phyloP scores from a whole-genome alignment of 2,888 invertebrate species.

The Cataglyphis rosenhaueri region DNA sequence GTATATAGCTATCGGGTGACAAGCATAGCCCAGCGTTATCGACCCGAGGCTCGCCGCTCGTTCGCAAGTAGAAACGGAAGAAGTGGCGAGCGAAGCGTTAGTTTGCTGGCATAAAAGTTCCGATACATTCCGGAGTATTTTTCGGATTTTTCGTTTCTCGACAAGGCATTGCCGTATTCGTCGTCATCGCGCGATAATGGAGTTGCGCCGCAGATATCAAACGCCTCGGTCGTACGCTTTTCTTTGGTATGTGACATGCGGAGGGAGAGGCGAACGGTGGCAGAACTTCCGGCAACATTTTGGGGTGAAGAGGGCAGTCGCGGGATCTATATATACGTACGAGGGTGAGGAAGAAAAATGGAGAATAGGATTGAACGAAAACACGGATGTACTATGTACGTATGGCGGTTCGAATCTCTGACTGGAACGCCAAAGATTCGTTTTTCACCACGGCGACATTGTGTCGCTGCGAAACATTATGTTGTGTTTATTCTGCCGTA shows the following conservation, averaged over 20 bases:
- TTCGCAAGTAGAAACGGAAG: slow-evolving; percentile 47
- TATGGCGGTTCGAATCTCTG: slow-evolving; percentile 4
- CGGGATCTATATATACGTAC: neutral
- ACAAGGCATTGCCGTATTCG: slow-evolving; percentile 34
- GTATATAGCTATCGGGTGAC: slow-evolving; percentile 70
- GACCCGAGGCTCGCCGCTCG: slow-evolving; percentile 46
- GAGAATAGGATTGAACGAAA: slow-evolving; percentile 45
- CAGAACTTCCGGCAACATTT: slow-evolving; percentile 47
- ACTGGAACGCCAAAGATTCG: slow-evolving; percentile 25
- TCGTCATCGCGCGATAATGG: slow-evolving; percentile 34
- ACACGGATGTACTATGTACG: slow-evolving; percentile 23
- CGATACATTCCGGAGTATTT: slow-evolving; percentile 74
- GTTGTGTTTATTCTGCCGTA: slow-evolving; percentile 63
- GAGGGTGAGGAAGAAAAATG: slow-evolving; percentile 45
- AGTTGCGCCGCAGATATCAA: slow-evolving; percentile 2
- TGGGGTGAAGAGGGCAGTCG: neutral
- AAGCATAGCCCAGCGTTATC: slow-evolving; percentile 60
- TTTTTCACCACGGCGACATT: slow-evolving; percentile 58
- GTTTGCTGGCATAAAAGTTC: slow-evolving; percentile 71
- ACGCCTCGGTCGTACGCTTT: slow-evolving; percentile 2
- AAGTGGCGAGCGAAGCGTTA: slow-evolving; percentile 58
- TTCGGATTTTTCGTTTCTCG: slow-evolving; percentile 67
- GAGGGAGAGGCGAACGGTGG: slow-evolving; percentile 15
- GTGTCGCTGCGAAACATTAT: slow-evolving; percentile 62
- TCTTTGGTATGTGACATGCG: slow-evolving; percentile 33